Conservation (phyloP, 1,140 invertebrate genomes). For the Anadara kagoshimensis region DNA sequence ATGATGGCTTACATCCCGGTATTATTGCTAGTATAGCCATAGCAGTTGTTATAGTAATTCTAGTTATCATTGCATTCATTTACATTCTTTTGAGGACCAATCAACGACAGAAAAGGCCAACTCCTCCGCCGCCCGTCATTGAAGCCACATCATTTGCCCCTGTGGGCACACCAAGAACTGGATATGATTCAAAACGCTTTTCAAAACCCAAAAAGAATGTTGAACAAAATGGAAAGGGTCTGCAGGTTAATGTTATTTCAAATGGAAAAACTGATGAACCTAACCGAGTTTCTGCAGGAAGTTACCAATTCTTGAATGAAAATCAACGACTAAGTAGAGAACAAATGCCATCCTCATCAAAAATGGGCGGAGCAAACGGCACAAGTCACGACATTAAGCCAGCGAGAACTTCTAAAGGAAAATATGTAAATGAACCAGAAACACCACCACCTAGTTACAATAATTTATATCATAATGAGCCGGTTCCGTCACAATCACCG, state of each 20-base stretch:
- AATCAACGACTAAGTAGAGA: conserved; percentile 16
- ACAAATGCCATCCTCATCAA: conserved; percentile 18
- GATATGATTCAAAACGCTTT: conserved; percentile 51
- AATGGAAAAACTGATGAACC: conserved; percentile 43
- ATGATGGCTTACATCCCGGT: neutral
- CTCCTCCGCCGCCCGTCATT: conserved; percentile 8
- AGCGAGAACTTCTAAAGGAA: too few species aligned
- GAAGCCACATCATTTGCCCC: conserved; percentile 32
- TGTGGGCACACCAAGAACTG: conserved; percentile 33
- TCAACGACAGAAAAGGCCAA: conserved; percentile 33
- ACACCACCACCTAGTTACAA: neutral
- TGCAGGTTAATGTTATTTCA: conserved; percentile 54
- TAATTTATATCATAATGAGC: neutral
- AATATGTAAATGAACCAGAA: conserved; percentile 22
- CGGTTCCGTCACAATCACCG: too few species aligned
- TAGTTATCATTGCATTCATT: conserved; percentile 55
- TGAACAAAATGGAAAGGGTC: conserved; percentile 43
- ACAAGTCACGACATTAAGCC: neutral
- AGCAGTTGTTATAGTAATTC: conserved; percentile 43
- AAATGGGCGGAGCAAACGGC: conserved; percentile 21
- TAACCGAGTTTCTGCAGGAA: conserved; percentile 56
- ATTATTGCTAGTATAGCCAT: conserved; percentile 44
- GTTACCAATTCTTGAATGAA: conserved; percentile 59
- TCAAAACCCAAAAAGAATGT: conserved; percentile 48
- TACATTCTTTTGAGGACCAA: conserved; percentile 41